phyloP scores from a whole-genome alignment of 2,888 invertebrate species.

The Caenorhabditis zanzibari region DNA sequence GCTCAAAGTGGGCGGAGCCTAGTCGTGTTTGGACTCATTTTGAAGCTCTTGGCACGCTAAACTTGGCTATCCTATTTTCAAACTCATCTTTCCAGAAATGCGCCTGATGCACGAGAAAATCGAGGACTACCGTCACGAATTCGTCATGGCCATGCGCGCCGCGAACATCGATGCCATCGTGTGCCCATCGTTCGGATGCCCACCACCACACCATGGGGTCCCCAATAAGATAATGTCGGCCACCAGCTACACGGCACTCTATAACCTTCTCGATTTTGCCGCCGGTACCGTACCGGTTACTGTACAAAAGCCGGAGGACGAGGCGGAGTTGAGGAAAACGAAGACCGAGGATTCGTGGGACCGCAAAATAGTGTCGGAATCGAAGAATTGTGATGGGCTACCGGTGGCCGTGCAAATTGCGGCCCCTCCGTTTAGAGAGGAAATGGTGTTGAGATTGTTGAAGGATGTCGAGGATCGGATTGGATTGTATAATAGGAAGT shows the following conservation, averaged over 20 bases:
- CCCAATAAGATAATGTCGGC: slow-evolving; percentile 75
- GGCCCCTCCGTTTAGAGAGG: slow-evolving; percentile 76
- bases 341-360: slow-evolving; percentile 72
- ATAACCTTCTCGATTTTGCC: slow-evolving; percentile 65
- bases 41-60: neutral
- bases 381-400: slow-evolving; percentile 73
- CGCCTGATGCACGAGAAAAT: slow-evolving; percentile 65
- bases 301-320: slow-evolving; percentile 73
- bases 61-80: neutral
- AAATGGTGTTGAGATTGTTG: slow-evolving; percentile 73
- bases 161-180: slow-evolving; percentile 57
- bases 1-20: neutral
- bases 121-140: slow-evolving; percentile 66
- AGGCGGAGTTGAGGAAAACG: slow-evolving; percentile 62
- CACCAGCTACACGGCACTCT: slow-evolving; percentile 70
- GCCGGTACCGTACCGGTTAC: slow-evolving; percentile 83
- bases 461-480: slow-evolving; percentile 72
- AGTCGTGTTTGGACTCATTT: neutral
- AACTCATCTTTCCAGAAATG: slow-evolving; percentile 58
- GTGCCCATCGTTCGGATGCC: slow-evolving; percentile 60
- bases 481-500: slow-evolving; percentile 23
- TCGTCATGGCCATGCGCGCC: slow-evolving; percentile 48
- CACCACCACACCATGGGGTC: slow-evolving; percentile 72
- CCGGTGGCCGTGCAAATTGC: slow-evolving; percentile 79
- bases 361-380: slow-evolving; percentile 64